Conservation (phyloP, 2,797 vertebrate genomes). For the Rhabdophis nuchalis region DNA sequence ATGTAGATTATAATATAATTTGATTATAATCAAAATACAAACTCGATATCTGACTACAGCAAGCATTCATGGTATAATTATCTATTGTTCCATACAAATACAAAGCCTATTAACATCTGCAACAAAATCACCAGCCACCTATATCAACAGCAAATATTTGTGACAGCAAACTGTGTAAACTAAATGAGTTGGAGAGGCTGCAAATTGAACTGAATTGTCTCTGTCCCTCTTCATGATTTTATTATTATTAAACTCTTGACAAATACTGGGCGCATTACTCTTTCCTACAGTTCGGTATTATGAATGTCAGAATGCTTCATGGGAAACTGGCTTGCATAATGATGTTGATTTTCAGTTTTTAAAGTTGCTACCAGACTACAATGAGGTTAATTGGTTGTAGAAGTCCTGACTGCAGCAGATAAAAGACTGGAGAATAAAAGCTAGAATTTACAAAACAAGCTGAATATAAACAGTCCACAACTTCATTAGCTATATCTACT, state of each 20-base stretch:
- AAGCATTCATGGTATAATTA: background rate
- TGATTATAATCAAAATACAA: background rate
- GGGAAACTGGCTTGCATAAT: background rate
- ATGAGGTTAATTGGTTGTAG: background rate
- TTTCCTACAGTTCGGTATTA: background rate
- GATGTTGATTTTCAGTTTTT: background rate
- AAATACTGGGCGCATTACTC: background rate
- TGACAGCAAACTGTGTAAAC: background rate
- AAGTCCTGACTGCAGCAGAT: background rate
- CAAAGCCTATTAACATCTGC: background rate
- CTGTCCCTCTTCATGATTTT: background rate
- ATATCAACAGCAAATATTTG: background rate
- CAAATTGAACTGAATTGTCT: background rate
- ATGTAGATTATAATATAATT: background rate
- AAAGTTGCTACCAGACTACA: background rate
- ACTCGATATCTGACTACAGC: background rate
- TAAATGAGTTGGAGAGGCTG: background rate
- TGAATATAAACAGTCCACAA: background rate
- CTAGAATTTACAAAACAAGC: background rate
- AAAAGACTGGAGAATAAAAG: background rate
- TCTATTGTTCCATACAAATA: background rate
- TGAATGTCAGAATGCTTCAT: slow-evolving; percentile 5
- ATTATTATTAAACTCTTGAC: background rate
- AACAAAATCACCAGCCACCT: background rate
- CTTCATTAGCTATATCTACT: background rate